These are phyloP conservation scores for Drosophila nigromelanica DNA, from an alignment of 1,140 invertebrate species.

Conservation along the genomic window DNA sequence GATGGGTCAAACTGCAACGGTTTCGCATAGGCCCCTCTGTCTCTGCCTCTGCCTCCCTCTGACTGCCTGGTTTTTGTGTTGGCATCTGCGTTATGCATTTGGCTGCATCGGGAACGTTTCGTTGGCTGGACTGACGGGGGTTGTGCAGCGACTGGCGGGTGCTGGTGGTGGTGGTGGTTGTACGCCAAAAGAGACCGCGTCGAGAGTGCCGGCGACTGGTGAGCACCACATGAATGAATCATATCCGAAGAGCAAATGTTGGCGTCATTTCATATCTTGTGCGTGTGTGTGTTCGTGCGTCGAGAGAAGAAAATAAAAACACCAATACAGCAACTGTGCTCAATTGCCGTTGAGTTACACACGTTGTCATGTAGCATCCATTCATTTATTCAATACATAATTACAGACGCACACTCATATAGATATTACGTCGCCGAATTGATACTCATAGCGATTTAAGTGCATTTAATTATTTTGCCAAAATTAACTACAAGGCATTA, in stretches of 20 bases:
- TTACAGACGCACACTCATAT: slow-evolving; percentile 27
- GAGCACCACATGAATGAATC: slow-evolving; percentile 67
- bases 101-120: slow-evolving; percentile 50
- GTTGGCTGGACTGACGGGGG: slow-evolving; percentile 9
- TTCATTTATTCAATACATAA: slow-evolving; percentile 57
- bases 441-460: no score
- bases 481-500: no score
- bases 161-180: slow-evolving; percentile 8
- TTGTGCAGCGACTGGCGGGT: background rate
- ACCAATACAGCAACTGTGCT: slow-evolving; percentile 15
- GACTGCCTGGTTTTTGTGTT: slow-evolving; percentile 38
- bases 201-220: slow-evolving; percentile 30
- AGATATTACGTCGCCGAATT: background rate
- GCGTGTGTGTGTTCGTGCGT: slow-evolving; percentile 5
- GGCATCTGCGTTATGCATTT: slow-evolving; percentile 76
- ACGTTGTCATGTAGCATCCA: slow-evolving; percentile 20
- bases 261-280: slow-evolving; percentile 61
- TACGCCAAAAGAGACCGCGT: slow-evolving; percentile 14
- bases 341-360: slow-evolving; percentile 23
- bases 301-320: slow-evolving; percentile 7
- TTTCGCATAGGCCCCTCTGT: slow-evolving; percentile 11
- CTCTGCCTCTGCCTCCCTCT: background rate
- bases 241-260: slow-evolving; percentile 62
- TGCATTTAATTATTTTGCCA: no score
- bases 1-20: slow-evolving; percentile 14